Conservation (phyloP, 2,797 vertebrate genomes). For the Natrix natrix region DNA sequence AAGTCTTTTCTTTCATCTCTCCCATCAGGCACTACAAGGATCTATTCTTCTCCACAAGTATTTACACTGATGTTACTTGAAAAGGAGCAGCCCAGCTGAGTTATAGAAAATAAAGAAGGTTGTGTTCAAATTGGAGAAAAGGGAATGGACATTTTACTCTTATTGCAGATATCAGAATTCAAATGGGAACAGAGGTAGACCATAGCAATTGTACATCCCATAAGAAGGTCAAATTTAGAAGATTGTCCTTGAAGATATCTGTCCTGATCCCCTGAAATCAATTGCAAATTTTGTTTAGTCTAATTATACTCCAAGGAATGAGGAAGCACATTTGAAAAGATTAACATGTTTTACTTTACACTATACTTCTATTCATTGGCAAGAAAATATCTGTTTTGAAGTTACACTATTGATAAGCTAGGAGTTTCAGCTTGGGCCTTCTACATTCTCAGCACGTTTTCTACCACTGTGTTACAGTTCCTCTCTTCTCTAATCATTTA, state of each 20-base stretch:
- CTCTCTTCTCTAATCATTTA: neutral
- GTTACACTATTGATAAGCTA: neutral
- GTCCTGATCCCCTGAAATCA: neutral
- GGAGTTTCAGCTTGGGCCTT: neutral
- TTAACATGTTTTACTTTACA: neutral
- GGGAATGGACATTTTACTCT: constrained; percentile 32
- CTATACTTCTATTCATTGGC: neutral
- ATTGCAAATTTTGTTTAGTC: neutral
- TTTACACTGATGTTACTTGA: constrained; percentile 23
- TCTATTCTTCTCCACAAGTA: constrained; percentile 37
- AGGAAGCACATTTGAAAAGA: neutral
- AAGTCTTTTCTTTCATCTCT: constrained; percentile 51
- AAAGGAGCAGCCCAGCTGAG: constrained; percentile 11
- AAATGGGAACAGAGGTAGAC: neutral
- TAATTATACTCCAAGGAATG: neutral
- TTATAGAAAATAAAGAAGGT: neutral
- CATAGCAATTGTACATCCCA: neutral
- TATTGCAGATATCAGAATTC: neutral
- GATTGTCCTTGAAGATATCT: neutral
- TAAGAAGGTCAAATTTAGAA: neutral
- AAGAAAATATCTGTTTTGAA: neutral
- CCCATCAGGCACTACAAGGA: constrained; percentile 18
- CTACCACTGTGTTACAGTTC: too few relatives aligned
- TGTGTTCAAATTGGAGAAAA: neutral
- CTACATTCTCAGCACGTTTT: neutral